These are phyloP conservation scores for Drosophila nikananu DNA, from an alignment of 1,140 invertebrate genomes.

Conservation along the genomic window DNA sequence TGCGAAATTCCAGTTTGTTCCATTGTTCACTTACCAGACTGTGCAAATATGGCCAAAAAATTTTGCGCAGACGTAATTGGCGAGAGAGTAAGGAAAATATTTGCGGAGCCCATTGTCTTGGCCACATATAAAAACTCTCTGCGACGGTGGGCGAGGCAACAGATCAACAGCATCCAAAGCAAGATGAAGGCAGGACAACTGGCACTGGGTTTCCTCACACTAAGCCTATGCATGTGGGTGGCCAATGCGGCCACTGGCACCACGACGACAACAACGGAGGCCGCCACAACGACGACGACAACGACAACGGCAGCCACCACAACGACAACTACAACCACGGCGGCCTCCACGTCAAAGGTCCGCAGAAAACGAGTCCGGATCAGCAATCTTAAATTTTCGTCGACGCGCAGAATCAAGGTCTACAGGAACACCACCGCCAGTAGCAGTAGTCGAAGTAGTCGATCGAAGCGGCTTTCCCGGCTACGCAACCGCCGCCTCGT, in stretches of 20 bases:
- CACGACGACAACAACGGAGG: conserved; percentile 6
- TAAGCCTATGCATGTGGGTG: conserved; percentile 31
- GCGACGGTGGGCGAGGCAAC: not conserved
- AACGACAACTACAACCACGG: conserved; percentile 17
- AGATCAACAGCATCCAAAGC: conserved; percentile 7
- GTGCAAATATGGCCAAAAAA: conserved; percentile 43
- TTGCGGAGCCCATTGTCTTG: conserved; percentile 40
- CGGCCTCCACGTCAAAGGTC: conserved; percentile 5
- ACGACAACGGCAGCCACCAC: conserved; percentile 12
- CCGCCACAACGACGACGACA: conserved; percentile 14
- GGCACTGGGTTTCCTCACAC: conserved; percentile 12
- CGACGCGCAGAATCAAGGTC: conserved; percentile 1
- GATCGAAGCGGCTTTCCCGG: not conserved
- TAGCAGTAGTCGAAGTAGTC: not conserved
- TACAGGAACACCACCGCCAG: not conserved
- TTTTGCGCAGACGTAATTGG: conserved; percentile 37
- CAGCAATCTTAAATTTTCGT: not conserved
- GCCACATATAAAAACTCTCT: conserved; percentile 32
- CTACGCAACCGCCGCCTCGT: not conserved
- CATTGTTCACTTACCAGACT: conserved; percentile 38
- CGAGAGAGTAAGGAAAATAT: conserved; percentile 29
- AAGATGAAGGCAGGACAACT: conserved; percentile 31
- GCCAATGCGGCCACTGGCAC: not conserved
- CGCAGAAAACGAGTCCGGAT: conserved; percentile 9
- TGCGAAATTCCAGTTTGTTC: conserved; percentile 32